Evolutionary conservation across 2,888 invertebrate genomes (phyloP).

Genomic region (Himalopsyche anomala): DNA sequence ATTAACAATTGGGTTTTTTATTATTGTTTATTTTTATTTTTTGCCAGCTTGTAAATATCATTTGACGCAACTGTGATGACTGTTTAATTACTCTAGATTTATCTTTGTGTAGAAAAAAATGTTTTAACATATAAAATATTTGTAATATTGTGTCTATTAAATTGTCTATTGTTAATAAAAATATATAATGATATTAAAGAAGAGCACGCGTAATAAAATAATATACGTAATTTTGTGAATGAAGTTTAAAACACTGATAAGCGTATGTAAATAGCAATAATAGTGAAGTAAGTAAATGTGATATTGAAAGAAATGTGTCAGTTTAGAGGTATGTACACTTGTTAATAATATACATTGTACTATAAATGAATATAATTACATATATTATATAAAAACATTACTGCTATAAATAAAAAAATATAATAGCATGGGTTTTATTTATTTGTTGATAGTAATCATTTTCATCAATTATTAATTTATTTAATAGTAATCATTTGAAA

Average conservation of each 20-base stretch:
- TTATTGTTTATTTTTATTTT: neutral
- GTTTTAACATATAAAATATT: neutral
- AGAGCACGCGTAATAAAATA: conserved; percentile 18
- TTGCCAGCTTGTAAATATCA: conserved; percentile 19
- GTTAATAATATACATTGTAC: conserved; percentile 35
- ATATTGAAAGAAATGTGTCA: conserved; percentile 53
- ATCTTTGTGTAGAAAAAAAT: neutral
- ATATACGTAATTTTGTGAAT: conserved; percentile 50
- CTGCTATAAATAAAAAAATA: conserved; percentile 28
- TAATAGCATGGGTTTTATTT: neutral
- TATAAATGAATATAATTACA: conserved; percentile 31
- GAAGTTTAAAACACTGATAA: conserved; percentile 45
- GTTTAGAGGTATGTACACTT: conserved; percentile 44
- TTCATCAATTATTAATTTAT: too few relatives aligned
- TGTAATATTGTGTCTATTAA: neutral
- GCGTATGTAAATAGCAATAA: conserved; percentile 59
- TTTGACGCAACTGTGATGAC: conserved; percentile 31
- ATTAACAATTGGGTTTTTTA: too few relatives aligned
- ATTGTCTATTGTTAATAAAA: neutral
- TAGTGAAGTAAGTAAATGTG: conserved; percentile 60
- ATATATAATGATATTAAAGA: neutral
- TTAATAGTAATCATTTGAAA: too few relatives aligned
- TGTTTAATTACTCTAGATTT: neutral
- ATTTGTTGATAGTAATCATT: neutral
- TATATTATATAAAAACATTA: conserved; percentile 5